Base-by-base conservation (phyloP, 2,888 invertebrate species). In the Cosmia trapezina region DNA sequence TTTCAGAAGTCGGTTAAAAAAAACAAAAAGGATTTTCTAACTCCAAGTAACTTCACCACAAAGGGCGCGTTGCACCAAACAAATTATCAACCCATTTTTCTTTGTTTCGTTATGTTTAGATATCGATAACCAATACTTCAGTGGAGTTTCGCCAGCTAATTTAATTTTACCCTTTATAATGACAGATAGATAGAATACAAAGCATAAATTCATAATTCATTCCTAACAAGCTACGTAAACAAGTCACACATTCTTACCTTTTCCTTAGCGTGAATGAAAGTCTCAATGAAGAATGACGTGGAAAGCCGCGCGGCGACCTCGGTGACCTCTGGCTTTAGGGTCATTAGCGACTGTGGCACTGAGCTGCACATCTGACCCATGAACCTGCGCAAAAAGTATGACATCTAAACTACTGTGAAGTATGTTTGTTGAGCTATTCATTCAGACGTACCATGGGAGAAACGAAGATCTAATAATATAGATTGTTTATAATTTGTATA, bases 291-390 rank as follows among this genome's bases (percentile, higher is more conserved):
- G 95, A 99, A 99, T 0, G 99, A 98, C 0, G 99, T 98, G 1
- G 99, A 98, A 17, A 99, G 96, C 86, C 99, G 97, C 1, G 98
- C 98, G 0, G 98, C 98, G 87, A 98, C 97, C 88, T 98, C 98
- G 0, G 98, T 98, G 59, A 99, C 97, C 88, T 99, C 98, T 0
- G 98, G 97, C 84, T 97, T 96, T 51, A 98, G 96, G 28, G 98
- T 98, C 73, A 98, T 95, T 78, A 99, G 95, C 0, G 98, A 98
- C 92, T 98, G 98, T 7, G 99, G 99, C 89, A 99, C 98, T 86
- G 98, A 98, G 61, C 98, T 98, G 93, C 99, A 99, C 93, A 99
- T 98, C 94, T 99, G 99, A 97, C 98, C 99, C 98, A 99, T 99
- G 90, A 99, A 99, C 90, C 98, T 99, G 90, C 14, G 93, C 33